Evolutionary conservation across 2,113 vertebrate species (phyloP).

Genomic region (Thalassarche chlororhynchos): DNA sequence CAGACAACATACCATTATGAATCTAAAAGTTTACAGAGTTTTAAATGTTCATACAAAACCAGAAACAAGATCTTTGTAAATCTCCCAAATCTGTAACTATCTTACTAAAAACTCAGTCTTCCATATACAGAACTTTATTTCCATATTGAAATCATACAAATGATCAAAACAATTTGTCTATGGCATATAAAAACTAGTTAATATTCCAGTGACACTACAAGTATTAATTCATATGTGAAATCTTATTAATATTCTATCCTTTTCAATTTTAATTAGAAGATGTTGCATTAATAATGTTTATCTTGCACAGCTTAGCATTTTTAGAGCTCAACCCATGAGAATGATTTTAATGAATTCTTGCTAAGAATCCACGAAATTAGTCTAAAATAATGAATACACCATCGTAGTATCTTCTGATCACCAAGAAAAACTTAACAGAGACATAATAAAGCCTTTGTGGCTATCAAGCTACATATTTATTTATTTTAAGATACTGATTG

Average conservation of each 20-base stretch:
- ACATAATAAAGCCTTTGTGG: background rate
- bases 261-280: constrained; percentile 14
- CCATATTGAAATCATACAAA: background rate
- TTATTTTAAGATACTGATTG: background rate
- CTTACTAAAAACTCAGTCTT: background rate
- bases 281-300: background rate
- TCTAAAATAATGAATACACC: background rate
- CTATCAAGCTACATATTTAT: background rate
- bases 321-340: background rate
- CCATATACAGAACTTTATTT: background rate
- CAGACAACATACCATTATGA: background rate
- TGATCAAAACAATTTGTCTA: background rate
- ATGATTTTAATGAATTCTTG: background rate
- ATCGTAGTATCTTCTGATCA: background rate
- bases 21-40: background rate
- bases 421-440: background rate
- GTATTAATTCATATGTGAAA: background rate
- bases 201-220: background rate
- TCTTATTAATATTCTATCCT: background rate
- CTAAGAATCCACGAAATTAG: background rate
- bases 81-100: background rate
- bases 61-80: background rate
- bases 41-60: background rate
- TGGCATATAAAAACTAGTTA: background rate
- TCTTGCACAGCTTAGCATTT: background rate